phyloP scores from a whole-genome alignment of 2,888 invertebrate genomes.

The Ornithoptera priamus region DNA sequence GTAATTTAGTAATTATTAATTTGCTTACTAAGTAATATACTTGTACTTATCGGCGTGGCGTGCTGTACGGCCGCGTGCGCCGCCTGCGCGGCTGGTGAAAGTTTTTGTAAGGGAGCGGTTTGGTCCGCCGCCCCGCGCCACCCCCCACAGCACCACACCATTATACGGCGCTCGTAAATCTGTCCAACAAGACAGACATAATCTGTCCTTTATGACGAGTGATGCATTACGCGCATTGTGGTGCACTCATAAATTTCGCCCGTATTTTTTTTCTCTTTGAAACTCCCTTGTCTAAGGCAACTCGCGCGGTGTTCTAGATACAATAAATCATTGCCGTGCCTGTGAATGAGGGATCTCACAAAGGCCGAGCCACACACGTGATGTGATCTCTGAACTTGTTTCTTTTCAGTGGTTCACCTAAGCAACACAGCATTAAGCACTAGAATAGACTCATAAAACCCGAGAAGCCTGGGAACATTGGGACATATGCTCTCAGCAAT shows the following conservation, averaged over 20 bases:
- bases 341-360: conserved; percentile 14
- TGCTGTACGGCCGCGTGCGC: neutral
- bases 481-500: no score
- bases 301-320: conserved; percentile 32
- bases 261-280: conserved; percentile 31
- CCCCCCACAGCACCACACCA: conserved; percentile 38
- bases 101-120: conserved; percentile 16
- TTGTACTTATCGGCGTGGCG: neutral
- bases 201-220: conserved; percentile 77
- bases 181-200: conserved; percentile 61
- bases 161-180: conserved; percentile 72
- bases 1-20: no score
- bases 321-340: conserved; percentile 16
- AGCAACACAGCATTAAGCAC: no score
- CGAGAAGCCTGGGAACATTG: no score
- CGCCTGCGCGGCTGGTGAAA: conserved; percentile 17
- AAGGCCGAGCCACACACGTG: conserved; percentile 16
- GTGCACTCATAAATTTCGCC: conserved; percentile 58
- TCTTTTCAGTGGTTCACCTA: neutral
- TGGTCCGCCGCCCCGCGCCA: conserved; percentile 30
- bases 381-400: neutral
- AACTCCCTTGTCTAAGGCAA: conserved; percentile 37
- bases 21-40: no score
- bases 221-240: conserved; percentile 73
- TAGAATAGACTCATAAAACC: no score